Evolutionary conservation across 2,113 vertebrate species (phyloP).

Genomic region (Kryptolebias marmoratus): DNA sequence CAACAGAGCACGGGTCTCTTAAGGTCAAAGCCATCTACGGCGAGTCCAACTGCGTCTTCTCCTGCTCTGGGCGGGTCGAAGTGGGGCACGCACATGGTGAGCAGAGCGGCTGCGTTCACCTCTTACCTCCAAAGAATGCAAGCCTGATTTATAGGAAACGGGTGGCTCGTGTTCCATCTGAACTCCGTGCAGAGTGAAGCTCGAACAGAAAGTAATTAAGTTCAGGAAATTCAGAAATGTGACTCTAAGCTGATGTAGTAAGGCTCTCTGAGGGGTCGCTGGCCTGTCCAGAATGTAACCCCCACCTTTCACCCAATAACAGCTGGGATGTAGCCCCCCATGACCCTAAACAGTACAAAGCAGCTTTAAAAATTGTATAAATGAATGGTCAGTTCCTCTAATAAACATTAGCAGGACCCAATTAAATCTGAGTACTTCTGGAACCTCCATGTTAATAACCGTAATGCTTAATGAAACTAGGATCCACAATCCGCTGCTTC

Average conservation of each 20-base stretch:
- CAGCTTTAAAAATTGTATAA: no score
- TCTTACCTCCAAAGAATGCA: background rate
- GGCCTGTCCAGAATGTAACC: no score
- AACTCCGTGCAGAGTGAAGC: background rate
- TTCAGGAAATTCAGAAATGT: background rate
- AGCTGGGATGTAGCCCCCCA: no score
- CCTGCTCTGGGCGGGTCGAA: constrained; percentile 85
- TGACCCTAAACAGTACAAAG: no score
- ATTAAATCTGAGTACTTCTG: no score
- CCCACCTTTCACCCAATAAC: no score
- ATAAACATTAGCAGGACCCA: no score
- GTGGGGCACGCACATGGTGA: constrained; percentile 93
- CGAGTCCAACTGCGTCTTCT: constrained; percentile 86
- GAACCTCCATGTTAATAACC: no score
- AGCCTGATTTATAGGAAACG: background rate
- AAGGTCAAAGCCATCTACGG: constrained; percentile 91
- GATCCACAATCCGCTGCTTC: background rate
- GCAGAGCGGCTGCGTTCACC: constrained; percentile 31
- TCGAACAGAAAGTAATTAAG: background rate
- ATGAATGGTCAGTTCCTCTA: no score
- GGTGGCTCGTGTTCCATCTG: background rate
- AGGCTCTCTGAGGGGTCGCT: no score
- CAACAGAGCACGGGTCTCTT: constrained; percentile 87
- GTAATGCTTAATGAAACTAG: background rate
- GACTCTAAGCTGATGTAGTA: background rate